These are phyloP conservation scores for Takifugu bimaculatus DNA, from an alignment of 2,113 vertebrate species.

Conservation along the genomic window DNA sequence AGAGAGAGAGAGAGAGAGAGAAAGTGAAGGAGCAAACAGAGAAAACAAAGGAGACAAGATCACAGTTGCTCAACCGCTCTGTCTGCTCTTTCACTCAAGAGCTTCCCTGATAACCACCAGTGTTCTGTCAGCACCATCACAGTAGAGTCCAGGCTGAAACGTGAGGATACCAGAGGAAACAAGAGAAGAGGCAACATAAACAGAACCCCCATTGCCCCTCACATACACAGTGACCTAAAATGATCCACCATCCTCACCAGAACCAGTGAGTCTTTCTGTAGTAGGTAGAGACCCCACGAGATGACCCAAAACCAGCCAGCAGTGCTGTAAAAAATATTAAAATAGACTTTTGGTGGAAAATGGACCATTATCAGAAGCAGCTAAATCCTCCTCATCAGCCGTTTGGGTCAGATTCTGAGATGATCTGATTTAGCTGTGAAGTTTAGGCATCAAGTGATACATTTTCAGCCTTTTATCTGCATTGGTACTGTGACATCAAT, in stretches of 20 bases:
- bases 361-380: no score
- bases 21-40: conserved; percentile 11
- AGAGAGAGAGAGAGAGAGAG: background rate
- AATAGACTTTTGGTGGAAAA: no score
- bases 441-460: no score
- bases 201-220: conserved; percentile 5
- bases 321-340: no score
- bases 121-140: conserved; percentile 9
- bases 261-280: conserved; percentile 4
- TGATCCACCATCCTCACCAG: conserved; percentile 1
- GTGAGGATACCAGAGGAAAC: conserved; percentile 22
- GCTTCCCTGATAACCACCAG: background rate
- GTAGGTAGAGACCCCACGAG: background rate
- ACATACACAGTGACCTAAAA: conserved; percentile 22
- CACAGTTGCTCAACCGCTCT: conserved; percentile 13
- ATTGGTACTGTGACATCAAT: no score
- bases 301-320: background rate
- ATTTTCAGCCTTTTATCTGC: no score
- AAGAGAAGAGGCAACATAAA: conserved; percentile 27
- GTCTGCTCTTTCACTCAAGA: conserved; percentile 27
- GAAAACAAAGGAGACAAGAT: conserved; percentile 8
- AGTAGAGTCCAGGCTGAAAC: conserved; percentile 2
- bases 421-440: no score
- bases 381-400: no score
- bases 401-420: no score